Percentiles rank a stretch among this genome's conserved stretches.
phyloP scores from a whole-genome alignment of 1,140 invertebrate genomes.

The Lethocerus indicus region DNA sequence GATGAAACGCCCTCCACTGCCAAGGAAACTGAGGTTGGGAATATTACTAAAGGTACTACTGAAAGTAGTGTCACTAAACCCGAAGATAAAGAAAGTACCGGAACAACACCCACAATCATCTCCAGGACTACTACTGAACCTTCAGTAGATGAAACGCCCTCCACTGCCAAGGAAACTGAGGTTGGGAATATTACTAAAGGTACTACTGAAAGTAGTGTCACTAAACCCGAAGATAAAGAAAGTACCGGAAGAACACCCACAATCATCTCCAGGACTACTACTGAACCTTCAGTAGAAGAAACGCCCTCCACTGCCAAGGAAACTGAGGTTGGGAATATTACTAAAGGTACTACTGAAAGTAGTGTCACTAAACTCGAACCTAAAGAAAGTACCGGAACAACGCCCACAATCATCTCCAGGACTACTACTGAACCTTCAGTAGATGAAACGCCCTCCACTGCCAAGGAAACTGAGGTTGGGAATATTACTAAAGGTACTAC shows the following conservation, averaged over 20 bases:
- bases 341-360: slow-evolving; percentile 1
- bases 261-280: neutral
- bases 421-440: neutral
- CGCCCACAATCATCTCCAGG: neutral
- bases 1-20: too few species aligned
- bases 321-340: neutral
- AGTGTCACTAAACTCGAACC: too few species aligned
- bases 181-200: neutral
- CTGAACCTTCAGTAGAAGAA: neutral
- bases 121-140: neutral
- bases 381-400: neutral
- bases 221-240: too few species aligned
- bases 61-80: too few species aligned
- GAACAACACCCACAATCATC: neutral
- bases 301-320: neutral
- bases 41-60: too few species aligned
- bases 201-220: too few species aligned
- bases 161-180: neutral
- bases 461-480: neutral
- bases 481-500: neutral
- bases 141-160: neutral
- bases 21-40: too few species aligned
- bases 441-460: neutral
- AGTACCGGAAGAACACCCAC: neutral
- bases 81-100: too few species aligned